Base-by-base conservation (phyloP, 2,888 invertebrate species). In the Crossocerus cetratus region DNA sequence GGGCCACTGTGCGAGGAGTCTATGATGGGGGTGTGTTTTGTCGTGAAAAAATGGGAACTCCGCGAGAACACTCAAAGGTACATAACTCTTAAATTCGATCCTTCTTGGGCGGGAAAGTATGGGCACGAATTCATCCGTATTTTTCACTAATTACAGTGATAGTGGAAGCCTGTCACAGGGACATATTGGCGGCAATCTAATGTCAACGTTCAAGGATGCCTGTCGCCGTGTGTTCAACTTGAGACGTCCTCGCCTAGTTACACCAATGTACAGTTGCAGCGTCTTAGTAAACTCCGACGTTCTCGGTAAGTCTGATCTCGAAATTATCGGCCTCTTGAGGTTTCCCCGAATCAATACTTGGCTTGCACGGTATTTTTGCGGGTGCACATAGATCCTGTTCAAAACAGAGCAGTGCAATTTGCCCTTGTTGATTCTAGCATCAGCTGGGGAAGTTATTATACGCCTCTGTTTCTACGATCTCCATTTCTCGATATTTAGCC, bases 1-100 rank as follows among this genome's bases (percentile, higher is more conserved):
- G 99, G 99, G 0, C 99, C 99, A 0, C 90, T 99, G 56, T 99
- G 99, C 91, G 98, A 98, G 85, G 99, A 99, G 88, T 98, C 98
- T 1, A 95, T 99, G 95, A 96, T 95, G 92, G 99, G 99, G 1
- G 97, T 99, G 0, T 96, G 95, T 18, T 98, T 99, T 91, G 92
- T 96, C 65, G 93, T 99, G 1, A 96, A 97, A 83, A 95, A 96
- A 80, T 99, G 98, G 96, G 92, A 87, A 54, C 83, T 90, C 22
- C 43, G 68, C 43, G 84, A 86, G 49, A 83, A 85, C 42, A 45
- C 72, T 14, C 84, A 83, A 66, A 85, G 86, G 86, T 87, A 75
- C n/a, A 11, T 22, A n/a, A 2, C 20, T 63, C 43, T 45, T 14
- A n/a, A 11, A 42, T 14, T 20, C 42, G 3, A n/a, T 62, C 18